Evolutionary conservation across 2,888 invertebrate genomes (phyloP).

Genomic region (Ecliptopera silaceata): DNA sequence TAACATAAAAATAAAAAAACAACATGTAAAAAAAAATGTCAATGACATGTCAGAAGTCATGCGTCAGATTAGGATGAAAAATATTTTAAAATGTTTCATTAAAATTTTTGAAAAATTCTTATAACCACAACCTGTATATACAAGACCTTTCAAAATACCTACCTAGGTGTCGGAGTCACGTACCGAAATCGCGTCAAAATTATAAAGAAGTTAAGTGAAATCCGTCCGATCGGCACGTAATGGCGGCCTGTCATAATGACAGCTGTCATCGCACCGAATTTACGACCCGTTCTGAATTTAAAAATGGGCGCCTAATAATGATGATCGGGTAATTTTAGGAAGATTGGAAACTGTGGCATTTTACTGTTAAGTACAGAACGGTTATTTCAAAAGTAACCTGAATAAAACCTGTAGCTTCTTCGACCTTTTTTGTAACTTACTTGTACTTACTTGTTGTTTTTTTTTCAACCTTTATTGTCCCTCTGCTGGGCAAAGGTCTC

Average conservation of each 20-base stretch:
- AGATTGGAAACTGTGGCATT: slow-evolving; percentile 21
- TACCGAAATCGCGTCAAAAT: slow-evolving; percentile 74
- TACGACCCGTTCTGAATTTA: slow-evolving; percentile 45
- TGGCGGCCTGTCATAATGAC: slow-evolving; percentile 58
- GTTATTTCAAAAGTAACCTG: background rate
- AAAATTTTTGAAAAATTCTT: background rate
- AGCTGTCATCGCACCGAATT: slow-evolving; percentile 52
- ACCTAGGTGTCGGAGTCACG: slow-evolving; percentile 73
- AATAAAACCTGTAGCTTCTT: too few relatives aligned
- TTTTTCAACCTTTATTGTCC: too few relatives aligned
- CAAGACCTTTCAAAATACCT: slow-evolving; percentile 42
- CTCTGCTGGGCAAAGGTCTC: too few relatives aligned
- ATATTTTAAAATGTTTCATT: too few relatives aligned
- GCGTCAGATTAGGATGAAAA: too few relatives aligned
- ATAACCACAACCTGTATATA: slow-evolving; percentile 43
- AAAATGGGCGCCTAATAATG: slow-evolving; percentile 41
- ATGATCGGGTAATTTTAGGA: slow-evolving; percentile 31
- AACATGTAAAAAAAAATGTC: too few relatives aligned
- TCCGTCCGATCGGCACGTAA: slow-evolving; percentile 52
- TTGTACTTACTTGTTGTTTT: too few relatives aligned
- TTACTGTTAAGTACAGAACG: slow-evolving; percentile 6
- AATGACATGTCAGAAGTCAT: too few relatives aligned
- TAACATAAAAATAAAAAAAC: too few relatives aligned
- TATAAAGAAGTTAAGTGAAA: slow-evolving; percentile 77
- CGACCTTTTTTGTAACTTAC: too few relatives aligned